Base-by-base conservation (phyloP, 2,797 vertebrate genomes). In the Sebastes taczanowskii region DNA sequence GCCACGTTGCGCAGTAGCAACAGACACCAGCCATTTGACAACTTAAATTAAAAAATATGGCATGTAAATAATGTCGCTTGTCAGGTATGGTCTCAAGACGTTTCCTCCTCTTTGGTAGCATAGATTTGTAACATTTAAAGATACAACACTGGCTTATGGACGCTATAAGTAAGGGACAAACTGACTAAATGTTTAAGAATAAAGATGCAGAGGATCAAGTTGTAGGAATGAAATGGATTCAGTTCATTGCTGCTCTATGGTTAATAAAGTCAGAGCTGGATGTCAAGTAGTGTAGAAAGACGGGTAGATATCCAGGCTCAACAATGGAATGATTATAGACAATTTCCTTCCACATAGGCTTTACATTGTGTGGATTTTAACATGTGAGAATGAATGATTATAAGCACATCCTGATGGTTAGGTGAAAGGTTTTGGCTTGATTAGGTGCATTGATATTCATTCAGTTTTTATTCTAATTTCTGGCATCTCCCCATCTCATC, bases 21-120 rank as follows among this genome's bases (percentile, higher is more conserved):
- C 70, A 77, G 76, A 67, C 27, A 61, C 55, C 56, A 81, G 77
- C 42, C 75, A 78, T 69, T 78, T 83, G 75, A 88, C 82, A 86
- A 69, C 55, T 65, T 72, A 56, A 77, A 78, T 59, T 52, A 18
- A 80, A 82, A 80, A 59, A 86, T 73, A 34, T 61, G 83, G 82
- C 77, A 66, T 83, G 74, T 82, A 66, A 87, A 72, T 88, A 90
- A 88, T 78, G 82, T 74, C 2, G 60, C 83, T 77, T 63, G 63
- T 77, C 80, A 67, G 68, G 77, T 83, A 49, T 11, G n/a, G 62
- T 60, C 77, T 61, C 2, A 25, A 65, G 64, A 70, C 6, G 1
- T 65, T 73, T 16, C 22, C 53, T 71, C 71, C 63, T 91, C 88
- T 92, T 93, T 90, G 85, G 89, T 91, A 86, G 55, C 62, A 42